These are phyloP conservation scores for Coelopa frigida DNA, from an alignment of 1,140 invertebrate genomes.

Conservation along the genomic window DNA sequence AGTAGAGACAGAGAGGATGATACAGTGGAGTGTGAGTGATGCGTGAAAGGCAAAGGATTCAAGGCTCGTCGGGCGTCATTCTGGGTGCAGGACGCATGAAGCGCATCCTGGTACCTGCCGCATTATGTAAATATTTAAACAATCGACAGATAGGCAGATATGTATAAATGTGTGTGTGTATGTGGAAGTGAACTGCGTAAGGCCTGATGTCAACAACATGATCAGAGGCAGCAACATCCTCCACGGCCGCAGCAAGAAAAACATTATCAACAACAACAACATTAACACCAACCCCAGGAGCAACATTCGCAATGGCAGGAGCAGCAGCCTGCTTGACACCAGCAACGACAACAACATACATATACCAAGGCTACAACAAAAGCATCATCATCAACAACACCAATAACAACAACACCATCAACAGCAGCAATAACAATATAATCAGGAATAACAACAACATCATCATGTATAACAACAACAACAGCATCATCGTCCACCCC, in stretches of 20 bases:
- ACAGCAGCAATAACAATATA: no score
- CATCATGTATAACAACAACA: no score
- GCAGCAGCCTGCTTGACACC: conserved; percentile 8
- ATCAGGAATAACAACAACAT: no score
- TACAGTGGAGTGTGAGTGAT: no score
- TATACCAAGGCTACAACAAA: background rate
- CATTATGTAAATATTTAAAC: conserved; percentile 44
- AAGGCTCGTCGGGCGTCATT: no score
- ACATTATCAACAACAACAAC: background rate
- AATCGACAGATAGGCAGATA: conserved; percentile 21
- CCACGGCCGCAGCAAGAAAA: background rate
- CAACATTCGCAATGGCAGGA: background rate
- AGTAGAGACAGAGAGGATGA: no score
- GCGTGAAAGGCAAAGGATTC: no score
- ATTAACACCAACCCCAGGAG: conserved; percentile 4
- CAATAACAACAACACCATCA: background rate
- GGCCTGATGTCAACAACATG: conserved; percentile 44
- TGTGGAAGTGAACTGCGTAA: no score
- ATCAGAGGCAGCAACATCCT: conserved; percentile 20
- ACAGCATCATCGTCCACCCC: no score
- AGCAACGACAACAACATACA: conserved; percentile 8
- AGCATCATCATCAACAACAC: conserved; percentile 4
- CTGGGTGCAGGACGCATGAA: no score
- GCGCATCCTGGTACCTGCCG: conserved; percentile 37
- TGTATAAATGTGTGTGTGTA: no score